Evolutionary conservation across 2,888 invertebrate species (phyloP), one percentile per base, ranked within the genome.

Genomic region (Lasioglossum figueresi): DNA sequence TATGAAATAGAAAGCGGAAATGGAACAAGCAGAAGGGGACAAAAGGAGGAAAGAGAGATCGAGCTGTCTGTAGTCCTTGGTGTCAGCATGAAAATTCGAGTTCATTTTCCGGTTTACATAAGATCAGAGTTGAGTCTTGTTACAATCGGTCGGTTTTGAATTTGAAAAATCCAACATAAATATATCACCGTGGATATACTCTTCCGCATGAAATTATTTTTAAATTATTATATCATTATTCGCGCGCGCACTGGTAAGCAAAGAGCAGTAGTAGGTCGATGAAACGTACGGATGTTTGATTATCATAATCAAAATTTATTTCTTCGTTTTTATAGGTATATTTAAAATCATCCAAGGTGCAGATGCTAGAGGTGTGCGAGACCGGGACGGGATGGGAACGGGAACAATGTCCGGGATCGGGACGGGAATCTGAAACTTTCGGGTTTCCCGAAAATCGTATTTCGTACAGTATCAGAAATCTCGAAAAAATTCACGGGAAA

Each of bases 1-100:
- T 76, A 85, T 78, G 52, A 81, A 87, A 83, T 82, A 76, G 59
- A 75, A 87, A 82, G 77, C 80, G n/a, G 75, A 75, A 70, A 48
- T 76, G 43, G 63, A 72, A 66, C 68, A 78, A 40, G 43, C 70
- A 66, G 75, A 63, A 56, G n/a, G 19, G 56, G 72, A 80, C 10
- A 48, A 70, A 48, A 52, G 56, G 43, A 66, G 73, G 37, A 68
- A 72, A 80, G 81, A 83, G 76, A 81, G 68, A 66, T 81, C 66
- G 75, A 75, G 70, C 16, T 48, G 14, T 23, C 16, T 78, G 6
- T 37, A 59, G 27, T 56, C 63, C 10, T 52, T 68, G 37, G 34
- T n/a, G 66, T 63, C 40, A 48, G n/a, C 52, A 63, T 4, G 27
- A 45, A 71, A 43, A 63, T 19, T 75, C 19, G 5, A 70, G 31